Base-by-base conservation (phyloP, 2,888 invertebrate genomes). In the Axea sp. region DNA sequence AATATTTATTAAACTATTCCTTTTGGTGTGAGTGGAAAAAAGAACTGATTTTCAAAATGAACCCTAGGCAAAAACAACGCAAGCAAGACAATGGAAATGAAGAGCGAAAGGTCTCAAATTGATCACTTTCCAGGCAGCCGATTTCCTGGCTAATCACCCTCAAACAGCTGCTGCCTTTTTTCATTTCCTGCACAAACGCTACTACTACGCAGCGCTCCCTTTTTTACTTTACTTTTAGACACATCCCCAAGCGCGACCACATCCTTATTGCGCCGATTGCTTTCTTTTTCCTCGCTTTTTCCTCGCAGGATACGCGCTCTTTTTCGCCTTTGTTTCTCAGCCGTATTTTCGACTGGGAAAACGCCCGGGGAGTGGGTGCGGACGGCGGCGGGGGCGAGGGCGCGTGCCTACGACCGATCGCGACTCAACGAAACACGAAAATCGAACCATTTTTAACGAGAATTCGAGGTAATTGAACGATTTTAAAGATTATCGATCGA, bases 91-190 rank as follows among this genome's bases (percentile, higher is more conserved):
- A 51, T 28, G 8, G 41, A 51, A 31, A 51, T 17, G 5, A 41
- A 51, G 39, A 49, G 24, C 17, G 3, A 26, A 7, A 1, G 7
- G 2, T 41, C 26, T 41, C 51, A 15, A 31, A 49, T 49, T 49
- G 62, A 49, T 49, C 17, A 49, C 24, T 9, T 22, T 47, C 33
- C 8, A 26, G 69, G 4, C 30, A 59, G 45, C 45, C 62, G 26
- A 62, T 60, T 59, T 62, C 31, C 39, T 39, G 37, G 37, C 22
- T 60, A 62, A 62, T 62, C 59, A 59, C 51, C n/a, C 43, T 30
- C 47, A 39, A 62, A 55, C 62, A 62, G 71, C 71, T 71, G 71
- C 55, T 45, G 33, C 53, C 33, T 55, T 71, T 71, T 49, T 64
- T 64, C 71, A 60, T 71, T 71, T 62, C 71, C 62, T 55, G 71